phyloP scores from a whole-genome alignment of 2,797 vertebrate species.

The Myotis daubentonii region DNA sequence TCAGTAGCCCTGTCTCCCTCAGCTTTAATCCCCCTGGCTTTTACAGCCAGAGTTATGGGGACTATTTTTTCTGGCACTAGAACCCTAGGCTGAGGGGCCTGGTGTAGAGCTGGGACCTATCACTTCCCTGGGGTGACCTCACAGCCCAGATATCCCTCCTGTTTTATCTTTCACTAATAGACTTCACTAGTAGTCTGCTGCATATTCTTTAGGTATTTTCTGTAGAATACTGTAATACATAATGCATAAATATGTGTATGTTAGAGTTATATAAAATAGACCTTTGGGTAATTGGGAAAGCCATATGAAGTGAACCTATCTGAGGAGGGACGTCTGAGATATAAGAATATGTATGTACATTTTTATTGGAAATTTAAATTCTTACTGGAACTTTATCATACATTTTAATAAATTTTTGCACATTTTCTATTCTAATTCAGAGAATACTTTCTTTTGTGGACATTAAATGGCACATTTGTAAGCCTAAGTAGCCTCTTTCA shows the following conservation, averaged over 20 bases:
- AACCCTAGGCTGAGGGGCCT: not conserved
- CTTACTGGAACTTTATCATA: not conserved
- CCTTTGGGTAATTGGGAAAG: not conserved
- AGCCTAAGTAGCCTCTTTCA: not conserved
- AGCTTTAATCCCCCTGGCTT: not conserved
- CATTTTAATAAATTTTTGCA: not conserved
- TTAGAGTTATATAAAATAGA: not conserved
- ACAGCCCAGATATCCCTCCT: not conserved
- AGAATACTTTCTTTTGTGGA: not conserved
- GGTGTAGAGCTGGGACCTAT: not conserved
- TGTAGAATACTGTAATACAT: not conserved
- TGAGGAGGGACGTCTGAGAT: not conserved
- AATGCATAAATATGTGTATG: not conserved
- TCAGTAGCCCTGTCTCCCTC: not conserved
- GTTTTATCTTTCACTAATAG: not conserved
- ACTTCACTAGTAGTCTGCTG: not conserved
- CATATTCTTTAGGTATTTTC: not conserved
- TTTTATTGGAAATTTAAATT: constrained; percentile 4
- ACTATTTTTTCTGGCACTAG: not conserved
- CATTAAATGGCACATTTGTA: not conserved
- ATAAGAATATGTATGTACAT: not conserved
- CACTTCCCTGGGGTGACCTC: not conserved
- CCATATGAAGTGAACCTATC: not conserved
- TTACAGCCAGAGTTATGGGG: not conserved
- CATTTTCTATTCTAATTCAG: not conserved